Conservation (phyloP, 2,888 invertebrate genomes). For the Trichacis sp. region DNA sequence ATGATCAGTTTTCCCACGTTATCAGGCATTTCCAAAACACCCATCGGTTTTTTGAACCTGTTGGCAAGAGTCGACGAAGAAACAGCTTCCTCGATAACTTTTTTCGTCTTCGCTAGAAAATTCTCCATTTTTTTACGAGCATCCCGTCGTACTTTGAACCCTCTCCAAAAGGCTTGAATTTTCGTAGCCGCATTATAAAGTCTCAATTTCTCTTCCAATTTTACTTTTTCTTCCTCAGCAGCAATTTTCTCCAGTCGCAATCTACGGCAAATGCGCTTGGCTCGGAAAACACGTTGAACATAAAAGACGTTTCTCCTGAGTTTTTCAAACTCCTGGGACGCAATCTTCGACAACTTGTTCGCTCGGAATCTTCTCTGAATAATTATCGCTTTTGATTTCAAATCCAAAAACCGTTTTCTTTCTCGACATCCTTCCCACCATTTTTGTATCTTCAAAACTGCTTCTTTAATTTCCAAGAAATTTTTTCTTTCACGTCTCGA, state of each 20-base stretch:
- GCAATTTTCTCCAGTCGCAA: background rate
- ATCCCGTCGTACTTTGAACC: constrained; percentile 57
- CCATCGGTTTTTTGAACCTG: constrained; percentile 59
- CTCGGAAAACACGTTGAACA: constrained; percentile 17
- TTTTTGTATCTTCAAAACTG: constrained; percentile 46
- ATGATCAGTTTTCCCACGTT: constrained; percentile 63
- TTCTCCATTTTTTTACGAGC: constrained; percentile 49
- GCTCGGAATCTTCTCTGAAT: constrained; percentile 48
- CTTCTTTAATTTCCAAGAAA: constrained; percentile 36
- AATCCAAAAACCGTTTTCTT: constrained; percentile 53
- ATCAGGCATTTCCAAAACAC: constrained; percentile 54
- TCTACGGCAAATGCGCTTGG: background rate
- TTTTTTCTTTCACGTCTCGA: constrained; percentile 40
- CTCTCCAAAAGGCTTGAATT: constrained; percentile 75
- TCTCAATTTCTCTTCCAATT: constrained; percentile 34
- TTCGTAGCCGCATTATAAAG: constrained; percentile 72
- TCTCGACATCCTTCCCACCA: constrained; percentile 47
- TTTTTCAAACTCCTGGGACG: background rate
- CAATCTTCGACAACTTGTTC: constrained; percentile 8
- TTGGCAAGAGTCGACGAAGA: constrained; percentile 62
- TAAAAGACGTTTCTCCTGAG: constrained; percentile 2
- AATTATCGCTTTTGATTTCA: constrained; percentile 33
- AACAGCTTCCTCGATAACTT: constrained; percentile 53
- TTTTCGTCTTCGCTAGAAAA: constrained; percentile 57
- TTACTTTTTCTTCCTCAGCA: background rate